Percentiles rank a stretch among this genome's conserved stretches.
phyloP scores from a whole-genome alignment of 1,140 invertebrate species.

The Drosophila paulistorum region DNA sequence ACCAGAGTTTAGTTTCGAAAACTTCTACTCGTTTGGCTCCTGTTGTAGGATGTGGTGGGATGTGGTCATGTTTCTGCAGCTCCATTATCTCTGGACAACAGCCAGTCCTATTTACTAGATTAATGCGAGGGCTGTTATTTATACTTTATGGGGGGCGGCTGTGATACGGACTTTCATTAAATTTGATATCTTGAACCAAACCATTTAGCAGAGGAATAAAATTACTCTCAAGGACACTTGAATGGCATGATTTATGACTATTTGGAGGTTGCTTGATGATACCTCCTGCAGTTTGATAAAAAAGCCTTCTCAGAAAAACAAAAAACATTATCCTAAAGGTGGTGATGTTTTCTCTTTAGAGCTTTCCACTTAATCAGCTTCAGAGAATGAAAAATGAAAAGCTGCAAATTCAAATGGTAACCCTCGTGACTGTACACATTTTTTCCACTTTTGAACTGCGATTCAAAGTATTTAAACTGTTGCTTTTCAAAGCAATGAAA shows the following conservation, averaged over 20 bases:
- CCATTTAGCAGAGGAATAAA: no score
- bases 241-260: no score
- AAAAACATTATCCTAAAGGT: no score
- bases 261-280: no score
- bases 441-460: not conserved
- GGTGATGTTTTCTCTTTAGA: no score
- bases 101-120: slow-evolving; percentile 7
- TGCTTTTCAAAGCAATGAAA: not conserved
- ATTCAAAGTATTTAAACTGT: not conserved
- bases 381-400: not conserved
- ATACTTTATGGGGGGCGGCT: not conserved
- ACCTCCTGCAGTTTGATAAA: no score
- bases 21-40: not conserved
- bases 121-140: slow-evolving; percentile 4
- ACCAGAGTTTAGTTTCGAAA: not conserved
- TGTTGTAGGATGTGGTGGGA: slow-evolving; percentile 2
- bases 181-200: no score
- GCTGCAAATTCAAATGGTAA: not conserved
- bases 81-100: slow-evolving; percentile 11
- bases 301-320: no score
- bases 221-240: not conserved
- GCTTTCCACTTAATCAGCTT: no score
- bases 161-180: no score
- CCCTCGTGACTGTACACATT: not conserved
- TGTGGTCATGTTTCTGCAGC: slow-evolving; percentile 7